phyloP scores from a whole-genome alignment of 2,888 invertebrate species.

The Autographa pulchrina region DNA sequence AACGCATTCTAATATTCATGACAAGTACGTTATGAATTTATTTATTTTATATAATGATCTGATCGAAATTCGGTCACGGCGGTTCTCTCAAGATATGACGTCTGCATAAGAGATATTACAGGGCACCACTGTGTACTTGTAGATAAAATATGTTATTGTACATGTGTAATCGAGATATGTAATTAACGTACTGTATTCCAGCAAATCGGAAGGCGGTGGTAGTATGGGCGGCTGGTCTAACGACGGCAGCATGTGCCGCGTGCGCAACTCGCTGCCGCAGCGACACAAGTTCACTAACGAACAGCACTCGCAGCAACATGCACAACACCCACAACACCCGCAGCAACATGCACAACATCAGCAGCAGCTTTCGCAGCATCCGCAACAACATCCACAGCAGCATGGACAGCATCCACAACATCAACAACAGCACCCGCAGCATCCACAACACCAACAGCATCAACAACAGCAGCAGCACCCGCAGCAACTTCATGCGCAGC shows the following conservation, averaged over 20 bases:
- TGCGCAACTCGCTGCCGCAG: constrained; percentile 82
- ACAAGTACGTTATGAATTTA: constrained; percentile 75
- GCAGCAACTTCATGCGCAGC: constrained; percentile 32
- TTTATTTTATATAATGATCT: not conserved
- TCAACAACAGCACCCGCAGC: constrained; percentile 57
- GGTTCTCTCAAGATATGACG: too few relatives aligned
- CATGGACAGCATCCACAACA: constrained; percentile 41
- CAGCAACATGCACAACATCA: constrained; percentile 50
- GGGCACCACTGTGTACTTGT: not conserved
- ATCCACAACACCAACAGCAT: constrained; percentile 34
- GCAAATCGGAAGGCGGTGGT: constrained; percentile 85
- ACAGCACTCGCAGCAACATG: constrained; percentile 77
- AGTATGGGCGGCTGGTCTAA: constrained; percentile 85
- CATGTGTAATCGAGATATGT: too few relatives aligned
- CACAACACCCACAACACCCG: constrained; percentile 68
- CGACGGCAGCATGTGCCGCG: constrained; percentile 84
- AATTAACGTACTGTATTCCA: constrained; percentile 43
- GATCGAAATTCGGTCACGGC: too few relatives aligned
- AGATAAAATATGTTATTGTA: too few relatives aligned
- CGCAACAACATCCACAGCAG: constrained; percentile 24
- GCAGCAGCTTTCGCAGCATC: constrained; percentile 33
- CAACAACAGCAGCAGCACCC: constrained; percentile 29
- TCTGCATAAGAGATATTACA: too few relatives aligned
- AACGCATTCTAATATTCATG: constrained; percentile 82
- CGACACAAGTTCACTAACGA: constrained; percentile 86